Evolutionary conservation across 1,140 invertebrate genomes (phyloP).

Genomic region (Lethocerus indicus): DNA sequence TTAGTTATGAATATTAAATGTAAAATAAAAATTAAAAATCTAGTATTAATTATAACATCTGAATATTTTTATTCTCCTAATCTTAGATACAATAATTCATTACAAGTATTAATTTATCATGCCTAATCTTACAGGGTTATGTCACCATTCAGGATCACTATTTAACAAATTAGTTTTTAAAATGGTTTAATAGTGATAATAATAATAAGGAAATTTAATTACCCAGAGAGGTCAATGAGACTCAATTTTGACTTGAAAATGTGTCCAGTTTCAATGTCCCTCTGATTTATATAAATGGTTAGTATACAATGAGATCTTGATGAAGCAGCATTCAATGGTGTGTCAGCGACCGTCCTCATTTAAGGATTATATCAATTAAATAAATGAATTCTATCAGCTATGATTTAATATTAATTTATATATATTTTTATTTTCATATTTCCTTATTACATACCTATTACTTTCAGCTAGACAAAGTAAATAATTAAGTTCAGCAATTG

Average conservation of each 20-base stretch:
- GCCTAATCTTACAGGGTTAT: not conserved
- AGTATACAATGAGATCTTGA: slow-evolving; percentile 52
- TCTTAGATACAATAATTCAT: not conserved
- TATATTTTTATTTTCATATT: slow-evolving; percentile 4
- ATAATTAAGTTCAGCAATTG: slow-evolving; percentile 39
- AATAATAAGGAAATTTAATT: not conserved
- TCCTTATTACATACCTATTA: slow-evolving; percentile 26
- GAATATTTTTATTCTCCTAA: not conserved
- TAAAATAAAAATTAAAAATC: no score
- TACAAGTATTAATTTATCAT: not conserved
- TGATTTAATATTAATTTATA: not conserved
- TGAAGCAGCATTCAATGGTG: slow-evolving; percentile 44
- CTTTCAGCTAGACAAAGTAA: slow-evolving; percentile 39
- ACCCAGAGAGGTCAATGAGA: slow-evolving; percentile 8
- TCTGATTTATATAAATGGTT: slow-evolving; percentile 32
- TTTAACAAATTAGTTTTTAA: slow-evolving; percentile 5
- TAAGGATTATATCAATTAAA: slow-evolving; percentile 1
- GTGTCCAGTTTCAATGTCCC: not conserved
- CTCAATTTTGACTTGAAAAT: slow-evolving; percentile 2
- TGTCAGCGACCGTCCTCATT: slow-evolving; percentile 38
- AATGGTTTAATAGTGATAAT: not conserved
- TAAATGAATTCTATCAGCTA: no score
- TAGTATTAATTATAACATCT: not conserved
- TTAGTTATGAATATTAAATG: no score
- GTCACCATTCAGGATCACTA: not conserved